Evolutionary conservation across 2,888 invertebrate genomes (phyloP), one percentile per base, ranked within the genome.

Genomic region (Vannuccia rotundouncinata): DNA sequence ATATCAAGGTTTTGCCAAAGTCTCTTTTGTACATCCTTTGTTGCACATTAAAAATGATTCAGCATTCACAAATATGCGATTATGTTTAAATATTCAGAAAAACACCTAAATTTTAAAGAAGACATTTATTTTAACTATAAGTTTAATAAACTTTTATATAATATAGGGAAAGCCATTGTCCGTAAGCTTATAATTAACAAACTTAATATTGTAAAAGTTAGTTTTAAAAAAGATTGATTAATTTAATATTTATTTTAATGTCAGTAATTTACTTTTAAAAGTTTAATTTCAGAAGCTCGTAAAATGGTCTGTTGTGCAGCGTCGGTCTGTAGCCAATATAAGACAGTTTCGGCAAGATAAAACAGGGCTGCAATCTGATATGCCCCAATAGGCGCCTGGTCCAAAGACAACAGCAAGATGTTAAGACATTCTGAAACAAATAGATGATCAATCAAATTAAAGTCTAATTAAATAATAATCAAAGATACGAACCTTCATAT

Each of bases 271-370:
- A 85, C 85, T 84, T 85, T 85, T 0, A 87, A 83, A 0, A 86
- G 84, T 84, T 86, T 86, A 59, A 87, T 86, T 82, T 87, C 87
- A 59, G 84, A 84, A 1, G 86, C 85, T 74, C 87, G 82, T 2
- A 88, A 85, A 82, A 85, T 87, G 0, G 86, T 86, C 79, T 86
- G 85, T 73, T 85, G 84, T 0, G 87, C 84, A 74, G 86, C 85
- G 75, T 88, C 87, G 2, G 87, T 88, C 17, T 87, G 83, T 60
- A 88, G 84, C 86, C 86, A 87, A 83, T 87, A 88, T 78, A 88
- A 82, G 83, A 86, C 85, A 10, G 87, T 87, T 83, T 88, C 88
- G 1, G 87, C 87, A 74, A 88, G 84, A 83, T 86, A 88, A 82
- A 88, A 88, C 66, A 88, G 83, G 0, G 86, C 87, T 1, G 86